phyloP scores from a whole-genome alignment of 2,888 invertebrate genomes.

The Epirrita christyi region DNA sequence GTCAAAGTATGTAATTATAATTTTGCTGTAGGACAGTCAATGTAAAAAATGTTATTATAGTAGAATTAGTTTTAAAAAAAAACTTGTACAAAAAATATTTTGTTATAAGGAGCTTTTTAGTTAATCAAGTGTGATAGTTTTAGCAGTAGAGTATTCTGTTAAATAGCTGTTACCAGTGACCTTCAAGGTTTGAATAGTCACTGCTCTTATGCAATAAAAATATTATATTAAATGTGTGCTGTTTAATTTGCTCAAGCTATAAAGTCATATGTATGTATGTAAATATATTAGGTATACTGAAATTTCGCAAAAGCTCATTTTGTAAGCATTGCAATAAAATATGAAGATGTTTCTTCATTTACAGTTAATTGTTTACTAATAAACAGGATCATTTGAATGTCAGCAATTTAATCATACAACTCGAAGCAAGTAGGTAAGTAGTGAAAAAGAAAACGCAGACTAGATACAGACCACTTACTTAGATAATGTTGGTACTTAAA shows the following conservation, averaged over 20 bases:
- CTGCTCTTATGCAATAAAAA: conserved; percentile 66
- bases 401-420: too few species aligned
- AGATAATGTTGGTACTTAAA: too few species aligned
- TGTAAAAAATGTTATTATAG: conserved; percentile 71
- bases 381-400: too few species aligned
- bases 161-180: conserved; percentile 57
- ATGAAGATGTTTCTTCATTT: too few species aligned
- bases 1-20: conserved; percentile 59
- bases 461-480: too few species aligned
- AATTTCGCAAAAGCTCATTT: too few species aligned
- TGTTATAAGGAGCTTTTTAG: conserved; percentile 72
- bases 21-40: conserved; percentile 65
- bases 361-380: conserved; percentile 3
- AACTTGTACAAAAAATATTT: conserved; percentile 77
- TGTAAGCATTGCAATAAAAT: too few species aligned
- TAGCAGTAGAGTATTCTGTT: conserved; percentile 58
- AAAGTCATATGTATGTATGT: too few species aligned
- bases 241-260: conserved; percentile 22
- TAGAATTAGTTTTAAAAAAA: conserved; percentile 66
- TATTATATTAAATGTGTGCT: conserved; percentile 38
- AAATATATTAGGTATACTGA: too few species aligned
- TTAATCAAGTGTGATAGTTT: conserved; percentile 64
- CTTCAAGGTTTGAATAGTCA: conserved; percentile 46
- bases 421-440: conserved; percentile 22
- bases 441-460: conserved; percentile 5